A percentile compares a stretch with the other conserved stretches of the same genome.
These are phyloP conservation scores for Elgaria multicarinata DNA, from an alignment of 2,113 vertebrate genomes.

Conservation along the genomic window DNA sequence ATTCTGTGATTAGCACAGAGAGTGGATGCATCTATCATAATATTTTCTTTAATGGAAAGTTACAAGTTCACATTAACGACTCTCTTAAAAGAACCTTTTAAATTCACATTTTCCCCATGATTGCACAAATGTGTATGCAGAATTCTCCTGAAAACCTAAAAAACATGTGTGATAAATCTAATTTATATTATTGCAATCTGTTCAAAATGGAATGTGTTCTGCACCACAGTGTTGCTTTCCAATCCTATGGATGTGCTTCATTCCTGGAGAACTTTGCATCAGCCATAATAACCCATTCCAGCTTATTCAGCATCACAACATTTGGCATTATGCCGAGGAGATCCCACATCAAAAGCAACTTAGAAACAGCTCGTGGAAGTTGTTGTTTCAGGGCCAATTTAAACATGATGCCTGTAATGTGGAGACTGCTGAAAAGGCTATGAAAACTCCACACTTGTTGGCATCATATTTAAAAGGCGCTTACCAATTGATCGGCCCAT, in stretches of 20 bases:
- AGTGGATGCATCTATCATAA: conserved; percentile 3
- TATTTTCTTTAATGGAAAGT: neutral
- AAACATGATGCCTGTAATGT: neutral
- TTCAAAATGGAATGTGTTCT: neutral
- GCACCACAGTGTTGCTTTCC: neutral
- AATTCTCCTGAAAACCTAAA: neutral
- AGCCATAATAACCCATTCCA: neutral
- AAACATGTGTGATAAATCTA: neutral
- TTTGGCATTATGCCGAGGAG: neutral
- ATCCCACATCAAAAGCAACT: neutral
- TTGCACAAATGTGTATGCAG: neutral
- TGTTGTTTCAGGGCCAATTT: neutral
- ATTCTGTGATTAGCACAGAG: neutral
- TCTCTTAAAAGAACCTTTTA: conserved; percentile 7
- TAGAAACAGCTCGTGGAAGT: neutral
- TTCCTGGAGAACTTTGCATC: neutral
- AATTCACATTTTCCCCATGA: conserved; percentile 21
- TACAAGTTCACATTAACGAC: neutral
- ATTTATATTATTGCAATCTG: neutral
- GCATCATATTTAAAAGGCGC: neutral
- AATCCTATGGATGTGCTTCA: neutral
- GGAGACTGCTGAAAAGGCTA: neutral
- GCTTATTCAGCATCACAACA: neutral
- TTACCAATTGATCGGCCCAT: neutral
- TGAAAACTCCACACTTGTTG: neutral